Evolutionary conservation across 2,113 vertebrate species (phyloP), one percentile per base, ranked within the genome.

Genomic region (Cynopterus brachyotis): DNA sequence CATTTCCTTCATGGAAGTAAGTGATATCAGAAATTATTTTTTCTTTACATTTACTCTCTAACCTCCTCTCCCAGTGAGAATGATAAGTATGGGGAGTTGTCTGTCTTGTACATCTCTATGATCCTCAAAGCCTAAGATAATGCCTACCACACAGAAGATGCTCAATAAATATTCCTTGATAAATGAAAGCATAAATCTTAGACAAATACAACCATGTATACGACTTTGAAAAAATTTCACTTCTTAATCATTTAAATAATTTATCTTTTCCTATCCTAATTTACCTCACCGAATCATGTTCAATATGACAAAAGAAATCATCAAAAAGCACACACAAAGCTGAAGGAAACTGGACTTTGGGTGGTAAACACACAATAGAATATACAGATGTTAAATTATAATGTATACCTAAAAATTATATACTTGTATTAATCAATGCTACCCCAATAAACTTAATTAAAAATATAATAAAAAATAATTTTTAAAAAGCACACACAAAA

Each of bases 171-270:
- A 86, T 19, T 53, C 45, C 70, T 42, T 50, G 13, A 92, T 47
- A 2, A 75, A 72, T 6, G 8, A 60, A 96, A 91, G 66, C 32
- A 88, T 5, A 4, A 90, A 15, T 47, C 75, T 92, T 66, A 91
- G 37, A 47, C 1, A 94, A 66, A 30, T 6, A 62, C 24, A 90
- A 87, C 19, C 42, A 90, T 6, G 3, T 16, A 76, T 1, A 24
- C 35, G 50, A 55, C 73, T 89, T 73, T 35, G 1, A 28, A 62
- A 89, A 73, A 64, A 73, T 20, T 11, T 67, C 1, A 78, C n/a
- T 90, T 89, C 53, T 78, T 69, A 90, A 73, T 89, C 16, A 47
- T n/a, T 75, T 87, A 96, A 90, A 92, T 73, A 80, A 84, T 62
- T 24, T 76, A 13, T 40, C 45, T 83, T 94, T 83, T 59, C 20